A percentile compares a stretch with the other conserved stretches of the same genome.
Conservation (phyloP, 2,113 vertebrate species). For the Tupaia chinensis region DNA sequence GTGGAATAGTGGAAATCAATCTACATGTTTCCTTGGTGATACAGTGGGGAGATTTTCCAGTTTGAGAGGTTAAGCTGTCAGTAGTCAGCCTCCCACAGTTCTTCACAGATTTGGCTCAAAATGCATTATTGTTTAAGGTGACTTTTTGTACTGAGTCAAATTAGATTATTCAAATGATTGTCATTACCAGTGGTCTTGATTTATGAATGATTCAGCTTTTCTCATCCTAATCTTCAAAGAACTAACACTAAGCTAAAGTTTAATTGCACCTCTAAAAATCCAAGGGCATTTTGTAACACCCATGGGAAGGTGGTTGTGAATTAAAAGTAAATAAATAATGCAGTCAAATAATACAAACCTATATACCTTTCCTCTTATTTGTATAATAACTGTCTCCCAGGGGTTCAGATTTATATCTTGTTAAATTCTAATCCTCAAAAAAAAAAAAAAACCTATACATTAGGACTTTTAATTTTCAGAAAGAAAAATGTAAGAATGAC, state of each 20-base stretch:
- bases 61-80: neutral
- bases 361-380: constrained; percentile 7
- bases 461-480: constrained; percentile 14
- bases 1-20: neutral
- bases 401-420: neutral
- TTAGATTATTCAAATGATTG: constrained; percentile 28
- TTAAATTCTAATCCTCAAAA: neutral
- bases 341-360: constrained; percentile 6
- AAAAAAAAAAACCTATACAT: neutral
- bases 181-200: neutral
- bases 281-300: neutral
- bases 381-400: neutral
- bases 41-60: neutral
- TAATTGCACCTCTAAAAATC: constrained; percentile 24
- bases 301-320: neutral
- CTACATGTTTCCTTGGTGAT: neutral
- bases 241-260: constrained; percentile 7
- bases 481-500: too few relatives aligned
- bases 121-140: neutral
- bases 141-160: neutral
- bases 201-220: neutral
- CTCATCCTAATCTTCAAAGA: neutral
- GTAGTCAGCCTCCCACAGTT: neutral
- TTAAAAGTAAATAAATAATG: constrained; percentile 16
- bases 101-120: neutral